Conservation (phyloP, 1,140 invertebrate species). For the Hyphantria cunea region DNA sequence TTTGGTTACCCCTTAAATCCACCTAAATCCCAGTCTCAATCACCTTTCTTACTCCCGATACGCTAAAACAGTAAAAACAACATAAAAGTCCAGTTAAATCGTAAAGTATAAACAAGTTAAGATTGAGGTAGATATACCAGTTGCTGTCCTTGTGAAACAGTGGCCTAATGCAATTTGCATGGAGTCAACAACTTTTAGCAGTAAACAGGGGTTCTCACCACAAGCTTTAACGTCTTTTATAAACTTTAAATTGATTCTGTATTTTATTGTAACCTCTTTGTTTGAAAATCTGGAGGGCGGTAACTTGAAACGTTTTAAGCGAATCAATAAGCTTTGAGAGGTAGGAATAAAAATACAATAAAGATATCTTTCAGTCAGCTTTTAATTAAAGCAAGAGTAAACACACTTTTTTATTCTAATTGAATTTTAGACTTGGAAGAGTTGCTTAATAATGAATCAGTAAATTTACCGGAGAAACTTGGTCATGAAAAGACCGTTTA, state of each 20-base stretch:
- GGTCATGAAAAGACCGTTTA: no score
- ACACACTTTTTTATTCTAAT: no score
- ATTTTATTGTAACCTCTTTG: conserved; percentile 25
- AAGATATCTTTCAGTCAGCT: no score
- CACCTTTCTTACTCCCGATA: no score
- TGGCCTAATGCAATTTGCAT: conserved; percentile 31
- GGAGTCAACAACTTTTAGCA: conserved; percentile 20
- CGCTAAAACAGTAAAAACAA: conserved; percentile 17
- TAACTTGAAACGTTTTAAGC: conserved; percentile 6
- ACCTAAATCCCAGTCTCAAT: no score
- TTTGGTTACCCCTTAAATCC: no score
- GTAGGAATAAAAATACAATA: not conserved
- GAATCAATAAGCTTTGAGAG: not conserved
- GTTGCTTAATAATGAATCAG: no score
- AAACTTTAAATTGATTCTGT: conserved; percentile 32
- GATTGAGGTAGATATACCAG: conserved; percentile 16
- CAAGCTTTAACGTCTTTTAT: conserved; percentile 25
- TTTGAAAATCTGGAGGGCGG: conserved; percentile 9
- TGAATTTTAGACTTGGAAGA: no score
- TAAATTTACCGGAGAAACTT: no score
- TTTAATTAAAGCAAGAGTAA: no score
- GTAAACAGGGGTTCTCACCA: conserved; percentile 24
- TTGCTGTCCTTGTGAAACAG: conserved; percentile 20
- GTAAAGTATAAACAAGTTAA: conserved; percentile 21
- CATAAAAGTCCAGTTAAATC: conserved; percentile 18